Evolutionary conservation across 2,113 vertebrate genomes (phyloP).

Genomic region (Galemys pyrenaicus): DNA sequence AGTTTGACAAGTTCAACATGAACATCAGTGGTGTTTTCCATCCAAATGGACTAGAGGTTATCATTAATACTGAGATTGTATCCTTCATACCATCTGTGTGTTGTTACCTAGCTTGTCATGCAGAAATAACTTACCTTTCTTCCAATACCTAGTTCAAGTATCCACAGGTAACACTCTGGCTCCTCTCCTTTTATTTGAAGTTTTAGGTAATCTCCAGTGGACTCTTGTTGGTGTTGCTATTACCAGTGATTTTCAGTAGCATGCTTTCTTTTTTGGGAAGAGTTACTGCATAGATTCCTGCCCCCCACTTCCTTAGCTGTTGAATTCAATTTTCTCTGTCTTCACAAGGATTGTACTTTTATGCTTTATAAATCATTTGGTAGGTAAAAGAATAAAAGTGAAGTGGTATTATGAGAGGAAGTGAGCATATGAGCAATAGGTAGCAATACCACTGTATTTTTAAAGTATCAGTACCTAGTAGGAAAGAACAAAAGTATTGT

Average conservation of each 20-base stretch:
- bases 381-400: neutral
- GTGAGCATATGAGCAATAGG: neutral
- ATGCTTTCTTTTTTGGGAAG: neutral
- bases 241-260: neutral
- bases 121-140: neutral
- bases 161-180: neutral
- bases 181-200: neutral
- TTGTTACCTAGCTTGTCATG: conserved; percentile 5
- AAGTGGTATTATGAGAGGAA: neutral
- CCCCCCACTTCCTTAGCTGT: neutral
- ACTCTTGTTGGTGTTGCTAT: neutral
- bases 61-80: conserved; percentile 99
- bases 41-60: conserved; percentile 97
- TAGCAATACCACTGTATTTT: neutral
- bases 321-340: neutral
- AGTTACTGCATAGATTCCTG: neutral
- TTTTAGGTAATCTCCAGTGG: neutral
- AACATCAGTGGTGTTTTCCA: conserved; percentile 99
- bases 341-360: neutral
- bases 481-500: neutral
- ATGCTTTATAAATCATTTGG: neutral
- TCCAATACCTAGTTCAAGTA: neutral
- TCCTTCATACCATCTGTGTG: conserved; percentile 83
- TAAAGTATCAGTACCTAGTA: neutral
- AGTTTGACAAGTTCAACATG: conserved; percentile 99